phyloP scores from a whole-genome alignment of 1,140 invertebrate species.

The Drosophila burlai region DNA sequence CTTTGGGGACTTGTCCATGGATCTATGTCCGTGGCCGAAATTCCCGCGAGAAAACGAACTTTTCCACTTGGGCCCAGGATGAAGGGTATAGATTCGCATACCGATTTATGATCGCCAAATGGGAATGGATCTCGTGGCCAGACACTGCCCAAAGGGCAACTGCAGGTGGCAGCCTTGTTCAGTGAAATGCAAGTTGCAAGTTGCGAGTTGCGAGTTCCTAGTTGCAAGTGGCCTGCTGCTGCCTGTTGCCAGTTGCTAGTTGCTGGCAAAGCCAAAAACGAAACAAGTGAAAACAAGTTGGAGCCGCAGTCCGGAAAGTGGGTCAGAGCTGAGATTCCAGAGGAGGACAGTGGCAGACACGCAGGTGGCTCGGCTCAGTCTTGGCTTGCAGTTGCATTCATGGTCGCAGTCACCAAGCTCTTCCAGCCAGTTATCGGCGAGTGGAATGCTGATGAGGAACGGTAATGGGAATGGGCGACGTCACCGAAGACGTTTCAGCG shows the following conservation, averaged over 20 bases:
- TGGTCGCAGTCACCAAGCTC: conserved; percentile 31
- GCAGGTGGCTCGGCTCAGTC: conserved; percentile 65
- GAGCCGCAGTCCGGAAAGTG: conserved; percentile 71
- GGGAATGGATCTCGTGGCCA: conserved; percentile 46
- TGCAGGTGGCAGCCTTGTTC: conserved; percentile 55
- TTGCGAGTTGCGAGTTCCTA: conserved; percentile 26
- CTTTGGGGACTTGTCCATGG: conserved; percentile 36
- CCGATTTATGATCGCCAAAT: conserved; percentile 49
- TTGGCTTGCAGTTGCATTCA: conserved; percentile 19
- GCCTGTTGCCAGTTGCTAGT: conserved; percentile 23
- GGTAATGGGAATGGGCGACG: conserved; percentile 41
- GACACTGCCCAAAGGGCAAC: conserved; percentile 57
- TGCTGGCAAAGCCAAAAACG: conserved; percentile 65
- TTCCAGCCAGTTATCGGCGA: conserved; percentile 52
- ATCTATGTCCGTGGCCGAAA: conserved; percentile 27
- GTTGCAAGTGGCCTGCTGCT: conserved; percentile 21
- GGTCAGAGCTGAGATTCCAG: conserved; percentile 71
- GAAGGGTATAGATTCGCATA: conserved; percentile 31
- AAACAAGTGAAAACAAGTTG: conserved; percentile 83
- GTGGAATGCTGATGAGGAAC: conserved; percentile 52
- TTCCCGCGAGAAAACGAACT: conserved; percentile 50
- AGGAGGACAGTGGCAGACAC: conserved; percentile 57
- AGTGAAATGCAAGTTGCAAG: conserved; percentile 49
- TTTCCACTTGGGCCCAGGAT: conserved; percentile 7
- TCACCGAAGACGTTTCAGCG: conserved; percentile 38